Evolutionary conservation across 2,888 invertebrate species (phyloP).

Genomic region (Lysandra coridon): DNA sequence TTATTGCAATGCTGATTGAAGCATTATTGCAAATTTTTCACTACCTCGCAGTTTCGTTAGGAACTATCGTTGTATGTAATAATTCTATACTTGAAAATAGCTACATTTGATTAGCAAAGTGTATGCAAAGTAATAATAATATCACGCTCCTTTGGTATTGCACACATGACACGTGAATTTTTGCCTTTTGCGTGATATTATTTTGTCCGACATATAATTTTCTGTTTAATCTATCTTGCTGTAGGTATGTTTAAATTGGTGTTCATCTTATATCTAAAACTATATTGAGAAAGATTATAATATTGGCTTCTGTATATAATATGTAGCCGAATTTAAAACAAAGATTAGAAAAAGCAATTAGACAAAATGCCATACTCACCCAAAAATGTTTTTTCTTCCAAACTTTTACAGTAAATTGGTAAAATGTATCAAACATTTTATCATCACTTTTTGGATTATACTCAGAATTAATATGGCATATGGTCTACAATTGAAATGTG

Average conservation of each 20-base stretch:
- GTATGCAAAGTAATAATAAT: neutral
- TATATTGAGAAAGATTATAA: slow-evolving; percentile 12
- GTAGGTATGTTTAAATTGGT: neutral
- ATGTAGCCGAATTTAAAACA: neutral
- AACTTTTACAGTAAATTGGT: neutral
- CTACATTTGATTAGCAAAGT: neutral
- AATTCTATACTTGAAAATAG: slow-evolving; percentile 16
- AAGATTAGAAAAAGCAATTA: neutral
- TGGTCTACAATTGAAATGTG: neutral
- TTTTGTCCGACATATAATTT: neutral
- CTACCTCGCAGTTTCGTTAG: neutral
- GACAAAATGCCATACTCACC: neutral
- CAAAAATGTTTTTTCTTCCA: neutral
- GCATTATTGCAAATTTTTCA: neutral
- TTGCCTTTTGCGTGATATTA: neutral
- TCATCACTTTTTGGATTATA: neutral
- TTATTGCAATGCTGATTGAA: neutral
- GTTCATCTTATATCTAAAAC: slow-evolving; percentile 9
- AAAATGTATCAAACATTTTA: too few species aligned
- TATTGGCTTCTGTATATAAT: slow-evolving; percentile 14
- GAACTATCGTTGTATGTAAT: neutral
- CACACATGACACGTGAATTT: neutral
- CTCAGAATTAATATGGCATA: neutral
- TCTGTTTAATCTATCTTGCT: neutral
- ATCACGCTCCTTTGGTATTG: neutral